Evolutionary conservation across 2,113 vertebrate genomes (phyloP).

Genomic region (Silurus asotus): DNA sequence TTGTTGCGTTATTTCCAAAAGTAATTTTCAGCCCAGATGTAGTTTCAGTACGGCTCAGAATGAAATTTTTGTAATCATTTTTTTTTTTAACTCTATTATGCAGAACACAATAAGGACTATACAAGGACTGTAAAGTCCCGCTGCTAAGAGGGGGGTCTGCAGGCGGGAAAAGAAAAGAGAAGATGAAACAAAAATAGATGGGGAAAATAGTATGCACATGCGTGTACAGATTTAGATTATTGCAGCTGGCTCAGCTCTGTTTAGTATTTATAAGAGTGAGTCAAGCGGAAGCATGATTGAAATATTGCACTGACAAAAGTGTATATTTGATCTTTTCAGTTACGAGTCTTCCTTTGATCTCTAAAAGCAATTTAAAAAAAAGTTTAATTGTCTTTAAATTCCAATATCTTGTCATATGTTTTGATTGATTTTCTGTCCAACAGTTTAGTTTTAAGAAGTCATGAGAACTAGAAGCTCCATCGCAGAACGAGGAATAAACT

Average conservation of each 20-base stretch:
- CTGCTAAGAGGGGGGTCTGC: background rate
- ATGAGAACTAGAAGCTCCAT: background rate
- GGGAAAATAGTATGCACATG: background rate
- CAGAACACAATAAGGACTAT: background rate
- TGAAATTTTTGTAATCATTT: background rate
- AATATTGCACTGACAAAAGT: background rate
- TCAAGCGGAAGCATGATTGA: background rate
- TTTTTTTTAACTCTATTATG: background rate
- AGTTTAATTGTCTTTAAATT: background rate
- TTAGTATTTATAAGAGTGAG: background rate
- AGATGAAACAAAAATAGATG: slow-evolving; percentile 9
- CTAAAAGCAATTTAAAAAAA: background rate
- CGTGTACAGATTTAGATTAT: slow-evolving; percentile 2
- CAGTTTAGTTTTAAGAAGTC: no score
- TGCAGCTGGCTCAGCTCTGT: background rate
- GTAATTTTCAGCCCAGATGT: background rate
- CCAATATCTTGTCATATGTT: background rate
- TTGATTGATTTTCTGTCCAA: background rate
- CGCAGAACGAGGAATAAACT: background rate
- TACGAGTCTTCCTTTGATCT: background rate
- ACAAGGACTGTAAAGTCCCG: background rate
- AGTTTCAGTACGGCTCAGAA: no score
- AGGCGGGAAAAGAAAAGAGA: background rate
- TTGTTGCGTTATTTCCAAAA: background rate
- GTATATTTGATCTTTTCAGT: background rate